A percentile compares a stretch with the other conserved stretches of the same genome.
These are phyloP conservation scores for Drosophila algonquin DNA, from an alignment of 2,888 invertebrate species.

Conservation along the genomic window DNA sequence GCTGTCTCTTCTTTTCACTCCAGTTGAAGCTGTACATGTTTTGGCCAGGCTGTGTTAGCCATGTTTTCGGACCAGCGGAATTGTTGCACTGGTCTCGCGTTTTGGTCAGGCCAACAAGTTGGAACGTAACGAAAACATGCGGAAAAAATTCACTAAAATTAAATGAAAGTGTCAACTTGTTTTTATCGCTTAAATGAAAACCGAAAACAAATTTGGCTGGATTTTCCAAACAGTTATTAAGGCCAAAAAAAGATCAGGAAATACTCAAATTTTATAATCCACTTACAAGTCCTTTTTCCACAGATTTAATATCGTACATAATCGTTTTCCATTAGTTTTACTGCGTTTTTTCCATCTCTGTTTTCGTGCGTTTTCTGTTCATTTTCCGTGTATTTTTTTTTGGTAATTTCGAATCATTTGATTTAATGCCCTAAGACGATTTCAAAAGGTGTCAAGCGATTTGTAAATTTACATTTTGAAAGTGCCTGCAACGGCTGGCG, in stretches of 20 bases:
- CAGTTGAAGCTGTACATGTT: constrained; percentile 39
- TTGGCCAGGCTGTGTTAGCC: constrained; percentile 27
- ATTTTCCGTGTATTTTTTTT: background rate
- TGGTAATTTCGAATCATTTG: constrained; percentile 37
- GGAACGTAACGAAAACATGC: constrained; percentile 69
- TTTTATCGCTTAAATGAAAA: constrained; percentile 34
- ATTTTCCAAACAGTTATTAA: background rate
- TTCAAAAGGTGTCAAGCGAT: constrained; percentile 65
- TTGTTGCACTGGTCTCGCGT: constrained; percentile 60
- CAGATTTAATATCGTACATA: too few relatives aligned
- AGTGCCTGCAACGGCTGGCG: constrained; percentile 34
- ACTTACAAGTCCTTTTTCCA: too few relatives aligned
- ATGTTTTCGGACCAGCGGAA: constrained; percentile 58
- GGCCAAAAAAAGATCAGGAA: background rate
- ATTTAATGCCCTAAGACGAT: constrained; percentile 39
- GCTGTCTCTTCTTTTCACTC: constrained; percentile 73
- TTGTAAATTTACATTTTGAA: constrained; percentile 67
- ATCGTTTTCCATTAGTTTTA: background rate
- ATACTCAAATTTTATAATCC: constrained; percentile 19
- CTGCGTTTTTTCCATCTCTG: background rate
- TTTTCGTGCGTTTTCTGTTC: background rate
- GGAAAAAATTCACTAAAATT: constrained; percentile 57
- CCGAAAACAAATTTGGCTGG: constrained; percentile 27
- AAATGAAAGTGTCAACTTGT: constrained; percentile 77
- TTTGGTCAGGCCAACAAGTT: constrained; percentile 71